Base-by-base conservation (phyloP, 2,888 invertebrate genomes). In the Metellina segmentata region DNA sequence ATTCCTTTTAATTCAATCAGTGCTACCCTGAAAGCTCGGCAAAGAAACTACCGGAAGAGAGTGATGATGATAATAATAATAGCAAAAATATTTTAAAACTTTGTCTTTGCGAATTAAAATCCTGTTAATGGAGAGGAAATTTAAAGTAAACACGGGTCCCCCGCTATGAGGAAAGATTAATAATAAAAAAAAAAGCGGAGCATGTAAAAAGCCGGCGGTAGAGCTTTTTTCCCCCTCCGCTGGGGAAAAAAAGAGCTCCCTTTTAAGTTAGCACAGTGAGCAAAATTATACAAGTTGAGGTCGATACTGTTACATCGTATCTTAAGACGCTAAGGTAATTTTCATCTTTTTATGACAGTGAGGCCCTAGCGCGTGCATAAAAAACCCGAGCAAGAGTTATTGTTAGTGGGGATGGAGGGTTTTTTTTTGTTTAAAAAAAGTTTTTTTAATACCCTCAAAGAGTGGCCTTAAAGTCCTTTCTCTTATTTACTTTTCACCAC, bases 51-150 rank as follows among this genome's bases (percentile, higher is more conserved):
- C 9, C 19, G 34, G 20, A 6, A 81, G 49, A 79, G 20, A 34
- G 16, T 13, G 34, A n/a, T 20, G 20, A 70, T 16, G 52, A 83
- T 51, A 83, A 72, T 71, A 81, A 53, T 16, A n/a, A 69, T 13
- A 86, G 20, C 49, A 52, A 79, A 69, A 74, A 69, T 61, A 81
- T 72, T 71, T 81, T 88, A 72, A 81, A 88, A 88, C 88, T 88
- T 88, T 83, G 91, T 87, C 87, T 72, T 69, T 51, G 53, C 48
- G 87, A 91, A 91, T 91, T 91, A 91, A 91, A 91, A 91, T 91
- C 91, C 79, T 91, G 91, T 91, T 91, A 91, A 91, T 91, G 91
- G 91, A 77, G 83, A n/a, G 49, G 16, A 91, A 91, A 91, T 91
- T 91, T 91, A 88, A 91, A 91, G 91, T 83, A 91, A 91, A 87